phyloP scores from a whole-genome alignment of 2,797 vertebrate species.

The Malurus splendens region DNA sequence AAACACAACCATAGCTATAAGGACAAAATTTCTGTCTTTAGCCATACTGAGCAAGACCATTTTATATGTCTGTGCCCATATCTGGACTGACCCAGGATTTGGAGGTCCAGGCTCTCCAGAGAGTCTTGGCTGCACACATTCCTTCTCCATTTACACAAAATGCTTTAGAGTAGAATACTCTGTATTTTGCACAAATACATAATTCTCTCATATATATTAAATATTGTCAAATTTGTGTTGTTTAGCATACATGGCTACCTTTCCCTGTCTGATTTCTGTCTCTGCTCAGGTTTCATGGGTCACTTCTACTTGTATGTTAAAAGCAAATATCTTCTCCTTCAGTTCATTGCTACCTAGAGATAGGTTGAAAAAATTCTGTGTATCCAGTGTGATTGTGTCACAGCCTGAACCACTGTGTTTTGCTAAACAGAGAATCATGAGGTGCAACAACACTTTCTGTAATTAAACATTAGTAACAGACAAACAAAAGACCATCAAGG shows the following conservation, averaged over 20 bases:
- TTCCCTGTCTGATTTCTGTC: not conserved
- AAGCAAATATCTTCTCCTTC: not conserved
- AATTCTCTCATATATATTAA: not conserved
- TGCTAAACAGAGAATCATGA: not conserved
- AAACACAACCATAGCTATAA: not conserved
- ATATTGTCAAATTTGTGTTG: not conserved
- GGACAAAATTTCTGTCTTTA: not conserved
- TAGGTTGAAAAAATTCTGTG: not conserved
- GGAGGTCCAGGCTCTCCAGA: not conserved
- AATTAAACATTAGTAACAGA: not conserved
- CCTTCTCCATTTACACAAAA: not conserved
- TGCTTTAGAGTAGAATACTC: not conserved
- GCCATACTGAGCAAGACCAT: not conserved
- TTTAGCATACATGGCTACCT: not conserved
- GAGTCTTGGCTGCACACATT: not conserved
- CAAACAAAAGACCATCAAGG: not conserved
- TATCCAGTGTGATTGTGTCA: not conserved
- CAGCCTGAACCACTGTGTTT: not conserved
- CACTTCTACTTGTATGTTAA: not conserved
- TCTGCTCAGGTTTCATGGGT: not conserved
- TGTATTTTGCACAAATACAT: not conserved
- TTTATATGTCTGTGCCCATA: not conserved
- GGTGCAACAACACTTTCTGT: not conserved
- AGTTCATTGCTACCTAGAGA: not conserved
- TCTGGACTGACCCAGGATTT: not conserved